Percentiles rank a stretch among this genome's conserved stretches.
Evolutionary conservation across 37 sponge, comb jelly and placozoan genomes (phyloP).

Genomic region (Crambe crambe): DNA sequence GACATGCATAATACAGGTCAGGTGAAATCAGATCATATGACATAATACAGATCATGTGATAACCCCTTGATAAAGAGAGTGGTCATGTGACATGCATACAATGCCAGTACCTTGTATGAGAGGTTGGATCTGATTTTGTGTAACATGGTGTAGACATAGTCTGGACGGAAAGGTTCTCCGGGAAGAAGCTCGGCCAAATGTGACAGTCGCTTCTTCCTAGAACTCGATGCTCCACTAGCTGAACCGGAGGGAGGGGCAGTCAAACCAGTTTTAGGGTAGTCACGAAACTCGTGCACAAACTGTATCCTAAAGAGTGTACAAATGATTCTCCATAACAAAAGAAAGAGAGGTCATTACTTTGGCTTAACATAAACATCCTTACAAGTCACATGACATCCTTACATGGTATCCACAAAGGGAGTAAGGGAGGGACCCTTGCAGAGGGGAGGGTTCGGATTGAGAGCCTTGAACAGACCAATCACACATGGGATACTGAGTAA

Average conservation of each 20-base stretch:
- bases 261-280: slow-evolving; percentile 9
- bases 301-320: slow-evolving; percentile 33
- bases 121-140: slow-evolving; percentile 61
- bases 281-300: slow-evolving; percentile 63
- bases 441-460: slow-evolving; percentile 50
- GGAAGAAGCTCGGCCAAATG: slow-evolving; percentile 34
- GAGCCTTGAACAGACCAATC: slow-evolving; percentile 35
- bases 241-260: background rate
- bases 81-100: too few relatives aligned
- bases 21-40: too few relatives aligned
- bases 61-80: too few relatives aligned
- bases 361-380: background rate
- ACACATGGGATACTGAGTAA: slow-evolving; percentile 70
- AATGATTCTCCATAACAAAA: too few relatives aligned
- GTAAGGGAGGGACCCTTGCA: slow-evolving; percentile 38
- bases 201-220: slow-evolving; percentile 11
- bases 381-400: background rate
- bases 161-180: slow-evolving; percentile 74
- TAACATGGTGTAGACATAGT: slow-evolving; percentile 72
- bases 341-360: background rate
- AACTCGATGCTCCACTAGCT: background rate
- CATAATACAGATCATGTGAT: too few relatives aligned
- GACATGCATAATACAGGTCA: too few relatives aligned
- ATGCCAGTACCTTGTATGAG: slow-evolving; percentile 62
- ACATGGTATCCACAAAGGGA: slow-evolving; percentile 74